Conservation (phyloP, 1,140 invertebrate genomes). For the Rhyacophila brunnea region DNA sequence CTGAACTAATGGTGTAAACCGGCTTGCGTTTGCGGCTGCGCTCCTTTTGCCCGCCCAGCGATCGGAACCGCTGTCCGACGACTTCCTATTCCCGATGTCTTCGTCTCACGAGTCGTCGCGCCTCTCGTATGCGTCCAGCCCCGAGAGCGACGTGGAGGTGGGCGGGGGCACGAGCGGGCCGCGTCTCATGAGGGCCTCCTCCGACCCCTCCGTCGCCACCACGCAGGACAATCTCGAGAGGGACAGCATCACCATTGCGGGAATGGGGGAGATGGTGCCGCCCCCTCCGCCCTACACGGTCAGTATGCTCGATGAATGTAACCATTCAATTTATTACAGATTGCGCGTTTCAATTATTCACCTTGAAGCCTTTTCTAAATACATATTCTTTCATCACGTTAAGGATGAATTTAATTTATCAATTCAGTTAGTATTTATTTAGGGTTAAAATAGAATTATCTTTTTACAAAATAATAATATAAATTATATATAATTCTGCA, state of each 20-base stretch:
- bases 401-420: too few relatives aligned
- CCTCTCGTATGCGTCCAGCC: slow-evolving; percentile 92
- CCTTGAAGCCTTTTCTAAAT: too few relatives aligned
- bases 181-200: slow-evolving; percentile 78
- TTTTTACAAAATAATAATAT: too few relatives aligned
- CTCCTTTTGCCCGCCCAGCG: slow-evolving; percentile 38
- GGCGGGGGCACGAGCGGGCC: slow-evolving; percentile 67
- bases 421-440: too few relatives aligned
- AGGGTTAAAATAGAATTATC: too few relatives aligned
- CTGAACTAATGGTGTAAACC: slow-evolving; percentile 7
- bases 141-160: slow-evolving; percentile 90
- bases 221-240: slow-evolving; percentile 63
- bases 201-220: slow-evolving; percentile 74
- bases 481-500: too few relatives aligned
- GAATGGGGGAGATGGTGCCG: slow-evolving; percentile 52
- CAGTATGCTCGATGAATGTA: slow-evolving; percentile 40
- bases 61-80: slow-evolving; percentile 83
- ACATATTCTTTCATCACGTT: too few relatives aligned
- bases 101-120: slow-evolving; percentile 68
- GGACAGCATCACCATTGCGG: slow-evolving; percentile 53
- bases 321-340: too few relatives aligned
- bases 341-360: too few relatives aligned
- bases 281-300: slow-evolving; percentile 73
- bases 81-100: slow-evolving; percentile 98
- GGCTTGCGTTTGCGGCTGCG: background rate